These are phyloP conservation scores for Rhineura floridana DNA, from an alignment of 2,113 vertebrate genomes.

Conservation along the genomic window DNA sequence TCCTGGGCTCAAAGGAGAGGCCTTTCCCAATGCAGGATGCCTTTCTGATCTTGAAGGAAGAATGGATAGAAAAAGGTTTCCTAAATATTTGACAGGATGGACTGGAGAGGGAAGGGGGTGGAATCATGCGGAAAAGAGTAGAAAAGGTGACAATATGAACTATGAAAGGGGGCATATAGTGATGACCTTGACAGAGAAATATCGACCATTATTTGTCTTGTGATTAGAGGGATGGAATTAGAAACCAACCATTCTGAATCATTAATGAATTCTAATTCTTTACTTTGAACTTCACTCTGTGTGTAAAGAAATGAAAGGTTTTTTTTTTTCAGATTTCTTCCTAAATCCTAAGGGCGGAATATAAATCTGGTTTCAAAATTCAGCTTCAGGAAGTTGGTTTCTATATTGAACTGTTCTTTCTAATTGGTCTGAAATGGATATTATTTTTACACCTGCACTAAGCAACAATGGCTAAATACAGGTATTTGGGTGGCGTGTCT, in stretches of 20 bases:
- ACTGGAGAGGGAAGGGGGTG: neutral
- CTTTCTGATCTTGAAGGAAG: neutral
- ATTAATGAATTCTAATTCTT: conserved; percentile 80
- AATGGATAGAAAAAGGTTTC: conserved; percentile 39
- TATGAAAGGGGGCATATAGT: conserved; percentile 38
- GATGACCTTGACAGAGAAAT: conserved; percentile 86
- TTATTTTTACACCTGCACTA: neutral
- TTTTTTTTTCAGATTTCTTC: conserved; percentile 9
- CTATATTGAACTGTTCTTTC: neutral
- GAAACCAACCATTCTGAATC: conserved; percentile 86
- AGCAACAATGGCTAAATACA: neutral
- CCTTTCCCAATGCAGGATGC: neutral
- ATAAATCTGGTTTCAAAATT: neutral
- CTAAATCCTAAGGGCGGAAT: conserved; percentile 25
- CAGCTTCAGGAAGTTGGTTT: neutral
- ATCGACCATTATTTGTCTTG: conserved; percentile 78
- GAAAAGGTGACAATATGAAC: neutral
- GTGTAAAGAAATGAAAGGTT: conserved; percentile 7
- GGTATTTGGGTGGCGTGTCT: neutral
- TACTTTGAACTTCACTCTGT: conserved; percentile 43
- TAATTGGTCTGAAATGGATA: neutral
- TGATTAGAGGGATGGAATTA: conserved; percentile 78
- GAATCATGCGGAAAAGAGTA: conserved; percentile 21
- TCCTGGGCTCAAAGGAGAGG: neutral
- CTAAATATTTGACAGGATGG: conserved; percentile 12